These are phyloP conservation scores for Pseudorhiza aurosa DNA, from an alignment of 30 jellyfish, hydroid and myxozoan species.

Conservation along the genomic window DNA sequence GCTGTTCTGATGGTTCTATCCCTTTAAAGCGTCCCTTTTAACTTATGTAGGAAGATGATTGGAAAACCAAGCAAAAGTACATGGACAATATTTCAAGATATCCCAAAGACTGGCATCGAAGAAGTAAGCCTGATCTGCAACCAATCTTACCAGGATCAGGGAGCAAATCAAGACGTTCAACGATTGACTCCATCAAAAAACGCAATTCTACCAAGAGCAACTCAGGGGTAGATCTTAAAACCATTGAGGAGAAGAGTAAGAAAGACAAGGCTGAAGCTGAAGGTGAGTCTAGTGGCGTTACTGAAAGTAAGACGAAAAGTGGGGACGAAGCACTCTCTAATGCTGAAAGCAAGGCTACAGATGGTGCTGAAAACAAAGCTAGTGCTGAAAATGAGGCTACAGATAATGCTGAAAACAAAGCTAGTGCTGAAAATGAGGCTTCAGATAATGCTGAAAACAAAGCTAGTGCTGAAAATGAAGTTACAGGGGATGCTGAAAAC, in stretches of 20 bases:
- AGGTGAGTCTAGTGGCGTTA: background rate
- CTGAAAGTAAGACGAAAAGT: background rate
- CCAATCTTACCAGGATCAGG: slow-evolving; percentile 47
- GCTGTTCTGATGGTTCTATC: no score
- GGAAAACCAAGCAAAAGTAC: slow-evolving; percentile 74
- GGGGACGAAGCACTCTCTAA: background rate
- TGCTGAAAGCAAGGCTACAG: background rate
- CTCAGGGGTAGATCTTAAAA: no score
- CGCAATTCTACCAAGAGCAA: no score
- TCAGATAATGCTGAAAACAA: background rate
- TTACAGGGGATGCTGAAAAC: background rate
- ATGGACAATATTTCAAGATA: slow-evolving; percentile 94
- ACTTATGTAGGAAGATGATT: slow-evolving; percentile 86
- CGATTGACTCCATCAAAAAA: background rate
- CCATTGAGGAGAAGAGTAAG: no score
- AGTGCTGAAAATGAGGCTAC: background rate
- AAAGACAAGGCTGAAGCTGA: no score
- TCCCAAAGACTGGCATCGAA: slow-evolving; percentile 89
- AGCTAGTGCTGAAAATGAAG: background rate
- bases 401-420: background rate
- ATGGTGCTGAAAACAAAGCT: background rate
- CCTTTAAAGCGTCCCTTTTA: no score
- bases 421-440: slow-evolving; percentile 1
- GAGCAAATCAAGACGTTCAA: slow-evolving; percentile 15
- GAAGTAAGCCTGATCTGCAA: slow-evolving; percentile 28